Percentiles rank a stretch among this genome's conserved stretches.
Evolutionary conservation across 2,113 vertebrate genomes (phyloP).

Genomic region (Tichodroma muraria): DNA sequence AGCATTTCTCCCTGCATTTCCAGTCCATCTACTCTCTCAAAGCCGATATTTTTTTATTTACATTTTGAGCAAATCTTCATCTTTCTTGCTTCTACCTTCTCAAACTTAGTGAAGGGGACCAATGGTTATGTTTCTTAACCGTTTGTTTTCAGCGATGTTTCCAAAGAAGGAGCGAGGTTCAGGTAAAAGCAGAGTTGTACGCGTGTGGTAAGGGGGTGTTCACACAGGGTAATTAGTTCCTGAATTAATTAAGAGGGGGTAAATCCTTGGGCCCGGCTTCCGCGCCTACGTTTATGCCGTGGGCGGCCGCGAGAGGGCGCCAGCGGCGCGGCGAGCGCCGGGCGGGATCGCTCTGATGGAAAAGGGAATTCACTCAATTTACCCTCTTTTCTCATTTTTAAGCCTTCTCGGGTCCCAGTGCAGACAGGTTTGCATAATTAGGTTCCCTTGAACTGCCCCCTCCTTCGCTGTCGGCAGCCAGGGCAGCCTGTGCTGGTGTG

Average conservation of each 20-base stretch:
- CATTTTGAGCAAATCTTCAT: neutral
- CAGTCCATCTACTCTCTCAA: neutral
- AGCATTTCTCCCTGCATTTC: neutral
- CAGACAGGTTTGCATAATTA: neutral
- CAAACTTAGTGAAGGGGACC: too few relatives aligned
- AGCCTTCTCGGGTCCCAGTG: too few relatives aligned
- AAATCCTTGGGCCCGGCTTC: rapidly evolving
- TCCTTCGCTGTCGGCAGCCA: neutral
- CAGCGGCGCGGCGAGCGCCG: neutral
- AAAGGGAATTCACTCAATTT: neutral
- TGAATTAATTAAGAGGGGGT: neutral
- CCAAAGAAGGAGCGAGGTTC: neutral
- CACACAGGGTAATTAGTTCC: rapidly evolving
- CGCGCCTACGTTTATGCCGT: neutral
- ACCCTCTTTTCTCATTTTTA: rapidly evolving
- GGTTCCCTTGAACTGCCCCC: too few relatives aligned
- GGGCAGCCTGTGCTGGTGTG: neutral
- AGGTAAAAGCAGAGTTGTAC: rapidly evolving
- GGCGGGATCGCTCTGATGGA: rapidly evolving
- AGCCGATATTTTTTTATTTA: neutral
- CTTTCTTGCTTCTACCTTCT: neutral
- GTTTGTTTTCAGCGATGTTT: rapidly evolving
- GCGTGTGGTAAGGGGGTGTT: rapidly evolving
- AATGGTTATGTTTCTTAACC: rapidly evolving
- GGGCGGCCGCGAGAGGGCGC: neutral